Percentiles rank a stretch among this genome's conserved stretches.
Evolutionary conservation across 1,140 invertebrate genomes (phyloP).

Genomic region (Plodia interpunctella): DNA sequence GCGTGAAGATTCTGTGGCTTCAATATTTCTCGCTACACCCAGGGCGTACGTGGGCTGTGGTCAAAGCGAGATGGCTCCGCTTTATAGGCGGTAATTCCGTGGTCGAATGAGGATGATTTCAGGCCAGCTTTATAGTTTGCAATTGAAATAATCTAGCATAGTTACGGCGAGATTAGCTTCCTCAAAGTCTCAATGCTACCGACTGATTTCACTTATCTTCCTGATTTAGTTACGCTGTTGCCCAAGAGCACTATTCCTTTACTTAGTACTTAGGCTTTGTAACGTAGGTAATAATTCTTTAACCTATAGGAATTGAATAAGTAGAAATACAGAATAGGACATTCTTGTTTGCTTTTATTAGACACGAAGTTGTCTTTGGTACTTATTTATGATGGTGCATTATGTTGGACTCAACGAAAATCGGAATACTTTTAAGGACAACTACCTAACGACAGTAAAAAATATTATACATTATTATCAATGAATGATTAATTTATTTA

Average conservation of each 20-base stretch:
- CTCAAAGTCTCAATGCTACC: neutral
- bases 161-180: constrained; percentile 7
- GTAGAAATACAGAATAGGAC: neutral
- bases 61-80: constrained; percentile 13
- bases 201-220: neutral
- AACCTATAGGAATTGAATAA: neutral
- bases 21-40: neutral
- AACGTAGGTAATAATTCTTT: neutral
- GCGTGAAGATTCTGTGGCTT: neutral
- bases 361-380: no score
- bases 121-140: constrained; percentile 21
- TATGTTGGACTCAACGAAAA: no score
- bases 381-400: no score
- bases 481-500: no score
- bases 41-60: neutral
- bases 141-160: constrained; percentile 23
- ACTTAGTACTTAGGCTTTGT: neutral
- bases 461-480: no score
- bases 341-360: no score
- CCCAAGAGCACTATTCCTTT: neutral
- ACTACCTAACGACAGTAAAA: no score
- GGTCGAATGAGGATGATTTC: constrained; percentile 32
- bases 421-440: no score
- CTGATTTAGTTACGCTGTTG: neutral
- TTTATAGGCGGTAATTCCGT: constrained; percentile 41